A percentile compares a stretch with the other conserved stretches of the same genome.
phyloP scores from a whole-genome alignment of 2,797 vertebrate species.

The Coreius guichenoti region DNA sequence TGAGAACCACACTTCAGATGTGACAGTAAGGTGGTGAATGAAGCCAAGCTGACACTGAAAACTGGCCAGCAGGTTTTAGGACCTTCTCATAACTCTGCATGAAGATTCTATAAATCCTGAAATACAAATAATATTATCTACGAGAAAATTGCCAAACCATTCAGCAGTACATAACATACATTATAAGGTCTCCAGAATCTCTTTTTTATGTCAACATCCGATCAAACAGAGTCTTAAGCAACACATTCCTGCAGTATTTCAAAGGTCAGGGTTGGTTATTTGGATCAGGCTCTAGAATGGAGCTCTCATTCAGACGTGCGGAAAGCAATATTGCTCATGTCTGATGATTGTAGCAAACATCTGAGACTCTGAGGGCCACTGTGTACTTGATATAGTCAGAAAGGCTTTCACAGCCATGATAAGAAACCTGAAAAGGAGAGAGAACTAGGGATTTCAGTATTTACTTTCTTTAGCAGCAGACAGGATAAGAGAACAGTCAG shows the following conservation, averaged over 20 bases:
- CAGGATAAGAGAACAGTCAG: not conserved
- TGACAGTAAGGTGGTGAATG: not conserved
- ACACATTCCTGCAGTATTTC: slow-evolving; percentile 34
- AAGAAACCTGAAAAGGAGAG: slow-evolving; percentile 4
- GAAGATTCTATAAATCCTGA: slow-evolving; percentile 2
- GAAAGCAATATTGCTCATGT: slow-evolving; percentile 19
- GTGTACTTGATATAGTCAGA: not conserved
- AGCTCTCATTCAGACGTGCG: slow-evolving; percentile 15
- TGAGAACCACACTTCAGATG: slow-evolving; percentile 27
- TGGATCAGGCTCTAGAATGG: not conserved
- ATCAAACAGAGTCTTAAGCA: slow-evolving; percentile 48
- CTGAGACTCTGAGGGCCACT: slow-evolving; percentile 4
- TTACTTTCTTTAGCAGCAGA: slow-evolving; percentile 6
- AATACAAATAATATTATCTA: slow-evolving; percentile 14
- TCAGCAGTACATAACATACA: not conserved
- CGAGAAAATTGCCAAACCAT: not conserved
- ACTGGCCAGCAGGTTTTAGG: not conserved
- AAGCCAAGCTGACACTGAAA: not conserved
- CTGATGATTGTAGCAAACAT: slow-evolving; percentile 17
- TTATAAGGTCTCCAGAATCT: not conserved
- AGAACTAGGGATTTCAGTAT: not conserved
- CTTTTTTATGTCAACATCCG: slow-evolving; percentile 22
- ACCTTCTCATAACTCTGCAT: slow-evolving; percentile 13
- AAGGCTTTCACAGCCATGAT: not conserved
- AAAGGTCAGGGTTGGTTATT: slow-evolving; percentile 43